Base-by-base conservation (phyloP, 2,113 vertebrate species). In the Antechinus flavipes region DNA sequence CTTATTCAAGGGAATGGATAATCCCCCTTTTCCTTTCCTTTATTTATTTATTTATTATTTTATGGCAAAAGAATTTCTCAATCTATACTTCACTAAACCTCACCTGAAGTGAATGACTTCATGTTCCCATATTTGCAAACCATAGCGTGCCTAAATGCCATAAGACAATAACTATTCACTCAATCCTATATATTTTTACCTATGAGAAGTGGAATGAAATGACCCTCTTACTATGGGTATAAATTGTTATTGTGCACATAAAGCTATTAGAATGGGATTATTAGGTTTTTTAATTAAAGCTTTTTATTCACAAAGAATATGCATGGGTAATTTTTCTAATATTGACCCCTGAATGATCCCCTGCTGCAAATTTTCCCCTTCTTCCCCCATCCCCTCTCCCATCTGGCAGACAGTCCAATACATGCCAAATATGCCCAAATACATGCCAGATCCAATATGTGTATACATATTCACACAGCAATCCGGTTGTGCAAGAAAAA, bases 21-120 rank as follows among this genome's bases (percentile, higher is more conserved):
- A 6, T 52, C 50, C 50, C 50, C 50, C 50, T 52, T 52, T 52
- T 52, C 56, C 76, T 94, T 94, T 90, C 30, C 52, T 47, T 96
- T 46, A 61, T 47, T 89, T 68, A 49, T 49, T 49, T 49, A 49
- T 49, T 49, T 7, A 7, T 3, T 54, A 54, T 54, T 54, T 19
- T 54, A 54, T n/a, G 93, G 49, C 53, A 46, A 95, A 95, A 94
- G 23, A 89, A 68, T 42, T 93, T 96, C 92, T 90, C 23, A 91
- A 22, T 0, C 93, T 53, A 91, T 46, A 49, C 0, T 0, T 27
- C 89, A 26, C 46, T 26, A 58, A 91, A 76, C n/a, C 55, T 94
- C 53, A 42, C 54, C 35, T 8, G 19, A 42, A 58, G 89, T 27
- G 1, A 84, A 84, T 91, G 90, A 54, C 56, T 35, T 95, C 50